phyloP scores from a whole-genome alignment of 2,113 vertebrate genomes.

The Probosciger aterrimus region DNA sequence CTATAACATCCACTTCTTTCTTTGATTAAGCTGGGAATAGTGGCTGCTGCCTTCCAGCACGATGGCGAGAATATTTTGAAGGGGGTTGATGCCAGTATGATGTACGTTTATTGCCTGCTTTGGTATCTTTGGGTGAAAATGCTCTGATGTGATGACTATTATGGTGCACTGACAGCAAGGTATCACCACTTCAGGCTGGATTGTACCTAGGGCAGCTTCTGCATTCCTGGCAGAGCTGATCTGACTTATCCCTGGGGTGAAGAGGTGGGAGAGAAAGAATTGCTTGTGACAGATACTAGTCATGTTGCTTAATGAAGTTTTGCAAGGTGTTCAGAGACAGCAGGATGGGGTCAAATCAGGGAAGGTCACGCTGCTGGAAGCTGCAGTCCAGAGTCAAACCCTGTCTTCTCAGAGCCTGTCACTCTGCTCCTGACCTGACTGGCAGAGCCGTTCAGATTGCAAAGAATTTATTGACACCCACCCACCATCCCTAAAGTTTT shows the following conservation, averaged over 20 bases:
- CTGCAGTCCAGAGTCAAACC: neutral
- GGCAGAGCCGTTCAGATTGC: neutral
- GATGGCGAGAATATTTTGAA: neutral
- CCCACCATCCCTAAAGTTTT: constrained; percentile 41
- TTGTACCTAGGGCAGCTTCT: neutral
- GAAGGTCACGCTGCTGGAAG: neutral
- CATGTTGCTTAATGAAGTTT: constrained; percentile 50
- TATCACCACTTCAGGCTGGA: neutral
- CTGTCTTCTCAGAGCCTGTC: neutral
- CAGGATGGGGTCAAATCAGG: constrained; percentile 25
- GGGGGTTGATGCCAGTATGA: neutral
- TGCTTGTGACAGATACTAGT: constrained; percentile 42
- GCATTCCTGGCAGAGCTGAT: constrained; percentile 32
- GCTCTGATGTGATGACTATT: neutral
- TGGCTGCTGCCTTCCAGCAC: neutral
- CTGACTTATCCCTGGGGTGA: constrained; percentile 33
- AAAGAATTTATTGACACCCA: constrained; percentile 53
- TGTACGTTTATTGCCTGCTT: neutral
- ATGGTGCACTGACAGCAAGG: neutral
- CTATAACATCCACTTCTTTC: neutral
- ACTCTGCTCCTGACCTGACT: neutral
- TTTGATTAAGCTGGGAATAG: neutral
- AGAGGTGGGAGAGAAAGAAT: constrained; percentile 35
- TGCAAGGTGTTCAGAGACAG: constrained; percentile 44
- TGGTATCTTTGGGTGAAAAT: neutral